Percentiles rank a stretch among this genome's conserved stretches.
Evolutionary conservation across 37 sponge, comb jelly and placozoan genomes (phyloP).

Genomic region (Crambe crambe): DNA sequence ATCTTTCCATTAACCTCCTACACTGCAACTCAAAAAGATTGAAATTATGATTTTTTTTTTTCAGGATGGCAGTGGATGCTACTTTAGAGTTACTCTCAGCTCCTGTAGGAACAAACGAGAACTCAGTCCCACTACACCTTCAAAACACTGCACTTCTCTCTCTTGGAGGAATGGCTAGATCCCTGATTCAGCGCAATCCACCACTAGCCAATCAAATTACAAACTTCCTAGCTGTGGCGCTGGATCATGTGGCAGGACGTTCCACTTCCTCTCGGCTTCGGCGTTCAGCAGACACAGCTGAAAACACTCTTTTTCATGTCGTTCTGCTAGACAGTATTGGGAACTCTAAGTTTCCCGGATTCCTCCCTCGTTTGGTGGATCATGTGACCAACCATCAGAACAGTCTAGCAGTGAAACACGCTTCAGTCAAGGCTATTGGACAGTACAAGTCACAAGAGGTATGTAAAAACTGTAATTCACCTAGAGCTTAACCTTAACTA

Average conservation of each 20-base stretch:
- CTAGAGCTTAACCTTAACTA: background rate
- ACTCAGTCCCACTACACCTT: background rate
- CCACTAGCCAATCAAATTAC: conserved; percentile 31
- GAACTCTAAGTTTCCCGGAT: conserved; percentile 42
- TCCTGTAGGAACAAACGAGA: background rate
- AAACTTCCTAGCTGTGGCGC: conserved; percentile 3
- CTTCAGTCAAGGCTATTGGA: conserved; percentile 63
- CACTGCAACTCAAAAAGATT: too few relatives aligned
- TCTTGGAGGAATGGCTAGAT: conserved; percentile 48
- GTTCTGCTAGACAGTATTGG: conserved; percentile 58
- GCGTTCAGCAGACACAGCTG: background rate
- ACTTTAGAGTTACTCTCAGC: background rate
- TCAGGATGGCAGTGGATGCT: background rate
- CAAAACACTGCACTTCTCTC: conserved; percentile 14
- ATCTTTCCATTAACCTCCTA: too few relatives aligned
- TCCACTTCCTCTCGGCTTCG: background rate
- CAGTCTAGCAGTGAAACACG: conserved; percentile 35
- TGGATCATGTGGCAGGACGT: conserved; percentile 26
- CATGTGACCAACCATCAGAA: conserved; percentile 2
- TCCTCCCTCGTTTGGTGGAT: conserved; percentile 6
- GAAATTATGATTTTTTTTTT: background rate
- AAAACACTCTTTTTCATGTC: conserved; percentile 6
- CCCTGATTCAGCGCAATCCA: background rate
- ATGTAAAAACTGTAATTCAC: background rate
- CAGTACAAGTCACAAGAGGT: conserved; percentile 46